Conservation (phyloP, 2,113 vertebrate species). For the Syngnathus typhle region DNA sequence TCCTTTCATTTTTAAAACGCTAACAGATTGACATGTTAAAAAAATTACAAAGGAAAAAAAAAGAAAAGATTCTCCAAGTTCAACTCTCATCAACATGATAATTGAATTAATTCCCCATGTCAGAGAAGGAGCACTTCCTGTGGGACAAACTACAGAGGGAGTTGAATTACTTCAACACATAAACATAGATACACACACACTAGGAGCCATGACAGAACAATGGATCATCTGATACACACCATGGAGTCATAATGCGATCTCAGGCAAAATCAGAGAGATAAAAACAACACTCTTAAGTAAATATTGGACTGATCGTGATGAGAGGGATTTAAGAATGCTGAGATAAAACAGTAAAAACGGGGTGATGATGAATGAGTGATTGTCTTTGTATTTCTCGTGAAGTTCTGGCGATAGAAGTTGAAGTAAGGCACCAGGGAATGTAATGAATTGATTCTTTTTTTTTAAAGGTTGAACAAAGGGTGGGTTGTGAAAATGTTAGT, state of each 20-base stretch:
- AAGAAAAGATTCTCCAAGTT: slow-evolving; percentile 44
- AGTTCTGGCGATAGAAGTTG: slow-evolving; percentile 26
- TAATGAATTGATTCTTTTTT: slow-evolving; percentile 23
- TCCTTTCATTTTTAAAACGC: slow-evolving; percentile 45
- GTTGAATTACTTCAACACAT: slow-evolving; percentile 38
- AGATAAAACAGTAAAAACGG: slow-evolving; percentile 22
- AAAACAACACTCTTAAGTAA: slow-evolving; percentile 35
- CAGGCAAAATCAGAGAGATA: slow-evolving; percentile 25
- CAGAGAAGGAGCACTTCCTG: slow-evolving; percentile 32
- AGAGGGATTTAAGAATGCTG: slow-evolving; percentile 22
- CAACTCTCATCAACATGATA: slow-evolving; percentile 52
- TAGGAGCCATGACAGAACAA: slow-evolving; percentile 23
- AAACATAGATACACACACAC: slow-evolving; percentile 22
- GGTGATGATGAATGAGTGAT: slow-evolving; percentile 21
- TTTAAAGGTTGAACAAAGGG: slow-evolving; percentile 32
- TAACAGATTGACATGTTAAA: slow-evolving; percentile 56
- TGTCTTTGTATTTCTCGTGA: slow-evolving; percentile 24
- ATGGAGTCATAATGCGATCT: slow-evolving; percentile 31
- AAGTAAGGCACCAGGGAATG: slow-evolving; percentile 20
- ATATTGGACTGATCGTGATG: slow-evolving; percentile 9
- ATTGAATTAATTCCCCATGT: slow-evolving; percentile 56
- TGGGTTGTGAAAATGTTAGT: slow-evolving; percentile 34
- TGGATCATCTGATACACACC: slow-evolving; percentile 38
- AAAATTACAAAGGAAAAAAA: slow-evolving; percentile 57
- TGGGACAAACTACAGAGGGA: slow-evolving; percentile 35